Evolutionary conservation across 1,140 invertebrate species (phyloP).

Genomic region (Latrodectus geometricus): DNA sequence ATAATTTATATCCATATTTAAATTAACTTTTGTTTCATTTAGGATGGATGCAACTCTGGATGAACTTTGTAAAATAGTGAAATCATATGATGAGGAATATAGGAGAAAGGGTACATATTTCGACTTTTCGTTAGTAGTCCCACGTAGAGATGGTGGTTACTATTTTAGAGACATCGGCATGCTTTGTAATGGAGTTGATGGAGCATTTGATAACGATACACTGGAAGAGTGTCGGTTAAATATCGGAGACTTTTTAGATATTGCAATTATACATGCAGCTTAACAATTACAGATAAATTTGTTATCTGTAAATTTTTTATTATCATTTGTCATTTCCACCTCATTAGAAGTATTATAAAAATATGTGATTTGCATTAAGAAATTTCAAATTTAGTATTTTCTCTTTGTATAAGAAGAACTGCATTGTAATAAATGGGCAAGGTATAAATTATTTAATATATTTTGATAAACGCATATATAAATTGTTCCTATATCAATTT

Average conservation of each 20-base stretch:
- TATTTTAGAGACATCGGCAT: conserved; percentile 92
- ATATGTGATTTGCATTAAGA: too few relatives aligned
- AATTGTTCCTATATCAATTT: too few relatives aligned
- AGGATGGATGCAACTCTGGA: conserved; percentile 95
- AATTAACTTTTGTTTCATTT: background rate
- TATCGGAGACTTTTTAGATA: conserved; percentile 96
- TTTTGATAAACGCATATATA: too few relatives aligned
- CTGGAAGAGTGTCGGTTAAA: conserved; percentile 85
- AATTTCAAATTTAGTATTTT: too few relatives aligned
- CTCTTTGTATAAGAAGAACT: too few relatives aligned
- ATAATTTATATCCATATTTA: background rate
- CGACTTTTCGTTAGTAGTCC: conserved; percentile 95
- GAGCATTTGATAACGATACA: conserved; percentile 89
- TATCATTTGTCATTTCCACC: too few relatives aligned
- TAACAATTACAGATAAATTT: conserved; percentile 2
- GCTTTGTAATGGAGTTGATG: conserved; percentile 87
- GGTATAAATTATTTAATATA: too few relatives aligned
- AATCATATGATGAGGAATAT: conserved; percentile 97
- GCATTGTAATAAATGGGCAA: too few relatives aligned
- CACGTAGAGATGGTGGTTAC: conserved; percentile 87
- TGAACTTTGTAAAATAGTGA: conserved; percentile 93
- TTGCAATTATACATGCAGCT: conserved; percentile 83
- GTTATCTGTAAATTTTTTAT: background rate
- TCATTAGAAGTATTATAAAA: too few relatives aligned
- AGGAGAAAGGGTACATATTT: conserved; percentile 95